These are phyloP conservation scores for Chaetodon auriga DNA, from an alignment of 2,113 vertebrate genomes.

Conservation along the genomic window DNA sequence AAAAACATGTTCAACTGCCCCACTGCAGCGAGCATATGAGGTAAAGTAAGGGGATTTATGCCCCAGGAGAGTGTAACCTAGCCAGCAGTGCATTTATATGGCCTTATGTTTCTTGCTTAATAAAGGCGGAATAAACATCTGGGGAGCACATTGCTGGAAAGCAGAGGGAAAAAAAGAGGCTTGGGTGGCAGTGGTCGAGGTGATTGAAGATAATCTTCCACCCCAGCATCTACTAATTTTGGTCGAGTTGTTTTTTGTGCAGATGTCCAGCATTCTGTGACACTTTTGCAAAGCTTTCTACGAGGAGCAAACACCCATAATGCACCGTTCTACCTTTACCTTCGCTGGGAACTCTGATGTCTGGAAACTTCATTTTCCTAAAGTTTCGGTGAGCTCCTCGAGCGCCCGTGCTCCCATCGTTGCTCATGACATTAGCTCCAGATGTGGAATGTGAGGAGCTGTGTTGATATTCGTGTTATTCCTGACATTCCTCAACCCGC, in stretches of 20 bases:
- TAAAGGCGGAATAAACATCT: conserved; percentile 84
- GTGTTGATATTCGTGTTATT: conserved; percentile 83
- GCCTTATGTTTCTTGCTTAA: conserved; percentile 79
- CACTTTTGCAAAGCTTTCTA: conserved; percentile 60
- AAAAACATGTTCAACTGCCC: conserved; percentile 48
- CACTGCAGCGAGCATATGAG: conserved; percentile 56
- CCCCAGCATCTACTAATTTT: conserved; percentile 75
- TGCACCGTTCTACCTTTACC: conserved; percentile 59
- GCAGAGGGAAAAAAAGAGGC: conserved; percentile 60
- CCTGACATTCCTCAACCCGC: conserved; percentile 77
- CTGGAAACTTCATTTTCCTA: conserved; percentile 60
- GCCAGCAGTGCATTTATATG: conserved; percentile 80
- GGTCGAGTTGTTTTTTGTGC: conserved; percentile 80
- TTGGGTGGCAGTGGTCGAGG: conserved; percentile 77
- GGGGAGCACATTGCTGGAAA: conserved; percentile 83
- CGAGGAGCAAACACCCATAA: conserved; percentile 40
- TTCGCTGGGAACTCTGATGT: conserved; percentile 7
- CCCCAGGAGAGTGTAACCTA: conserved; percentile 70
- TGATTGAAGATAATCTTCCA: conserved; percentile 78
- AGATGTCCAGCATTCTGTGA: conserved; percentile 72
- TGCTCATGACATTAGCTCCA: conserved; percentile 78
- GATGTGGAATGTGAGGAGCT: conserved; percentile 82
- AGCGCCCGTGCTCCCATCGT: conserved; percentile 54
- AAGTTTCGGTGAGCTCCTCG: conserved; percentile 40
- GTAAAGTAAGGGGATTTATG: conserved; percentile 75